Evolutionary conservation across 2,797 vertebrate species (phyloP).

Genomic region (Agapornis canus): DNA sequence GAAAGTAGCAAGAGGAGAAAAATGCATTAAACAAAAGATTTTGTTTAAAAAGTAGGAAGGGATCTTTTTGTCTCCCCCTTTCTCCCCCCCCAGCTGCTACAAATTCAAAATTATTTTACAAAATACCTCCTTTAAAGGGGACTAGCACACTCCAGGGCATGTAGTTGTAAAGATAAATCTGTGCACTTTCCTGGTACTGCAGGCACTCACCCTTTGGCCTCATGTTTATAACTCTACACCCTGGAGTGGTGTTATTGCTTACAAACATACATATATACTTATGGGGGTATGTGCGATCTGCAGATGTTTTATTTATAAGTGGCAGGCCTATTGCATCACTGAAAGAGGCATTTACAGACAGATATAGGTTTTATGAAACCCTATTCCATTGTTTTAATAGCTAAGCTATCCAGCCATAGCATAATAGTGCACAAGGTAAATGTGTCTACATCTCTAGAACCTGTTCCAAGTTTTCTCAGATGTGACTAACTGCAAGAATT

Average conservation of each 20-base stretch:
- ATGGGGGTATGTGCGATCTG: conserved; percentile 23
- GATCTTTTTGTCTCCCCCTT: background rate
- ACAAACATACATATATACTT: conserved; percentile 38
- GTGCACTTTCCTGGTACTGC: conserved; percentile 45
- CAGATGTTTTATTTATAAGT: conserved; percentile 77
- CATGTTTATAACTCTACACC: conserved; percentile 62
- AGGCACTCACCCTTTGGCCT: conserved; percentile 65
- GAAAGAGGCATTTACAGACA: conserved; percentile 58
- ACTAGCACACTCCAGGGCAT: conserved; percentile 44
- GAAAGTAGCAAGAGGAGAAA: background rate
- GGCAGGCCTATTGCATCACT: conserved; percentile 61
- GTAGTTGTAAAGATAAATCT: conserved; percentile 72
- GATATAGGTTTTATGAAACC: conserved; percentile 66
- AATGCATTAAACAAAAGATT: conserved; percentile 12
- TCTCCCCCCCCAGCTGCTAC: background rate
- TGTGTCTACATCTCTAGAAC: conserved; percentile 69
- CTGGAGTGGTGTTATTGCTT: conserved; percentile 69
- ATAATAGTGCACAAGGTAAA: conserved; percentile 70
- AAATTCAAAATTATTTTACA: conserved; percentile 38
- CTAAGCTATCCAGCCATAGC: conserved; percentile 73
- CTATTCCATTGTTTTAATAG: conserved; percentile 72
- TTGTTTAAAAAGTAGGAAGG: conserved; percentile 9
- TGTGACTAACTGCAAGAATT: conserved; percentile 77
- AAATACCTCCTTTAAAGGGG: conserved; percentile 25
- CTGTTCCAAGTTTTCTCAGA: conserved; percentile 77